Evolutionary conservation across 2,888 invertebrate species (phyloP).

Genomic region (Quadriops clusia): DNA sequence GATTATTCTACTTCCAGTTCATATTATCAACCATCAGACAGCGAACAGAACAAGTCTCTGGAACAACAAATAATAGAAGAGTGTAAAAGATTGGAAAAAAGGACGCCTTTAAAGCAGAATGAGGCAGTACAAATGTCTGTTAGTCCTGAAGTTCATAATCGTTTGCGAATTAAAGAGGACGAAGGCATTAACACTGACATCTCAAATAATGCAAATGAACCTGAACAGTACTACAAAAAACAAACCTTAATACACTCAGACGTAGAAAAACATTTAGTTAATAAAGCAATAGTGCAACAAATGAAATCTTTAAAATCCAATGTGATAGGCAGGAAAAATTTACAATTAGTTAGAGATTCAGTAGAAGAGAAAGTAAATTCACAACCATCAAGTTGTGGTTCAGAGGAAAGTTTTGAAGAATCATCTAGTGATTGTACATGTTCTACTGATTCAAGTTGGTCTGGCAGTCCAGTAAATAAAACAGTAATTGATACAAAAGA

Average conservation of each 20-base stretch:
- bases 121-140: constrained; percentile 1
- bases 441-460: no score
- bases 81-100: constrained; percentile 17
- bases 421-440: no score
- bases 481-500: no score
- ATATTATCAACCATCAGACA: constrained; percentile 34
- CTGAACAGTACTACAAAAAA: no score
- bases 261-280: no score
- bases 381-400: no score
- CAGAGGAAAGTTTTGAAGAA: no score
- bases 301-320: constrained; percentile 22
- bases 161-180: no score
- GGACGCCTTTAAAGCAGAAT: constrained; percentile 2
- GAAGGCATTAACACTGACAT: background rate
- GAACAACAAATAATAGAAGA: constrained; percentile 29
- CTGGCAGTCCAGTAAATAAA: no score
- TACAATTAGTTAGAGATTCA: constrained; percentile 24
- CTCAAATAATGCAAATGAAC: constrained; percentile 2
- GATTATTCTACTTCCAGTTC: constrained; percentile 35
- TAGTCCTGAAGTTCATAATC: no score
- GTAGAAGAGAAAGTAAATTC: no score
- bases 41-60: constrained; percentile 28
- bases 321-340: constrained; percentile 29
- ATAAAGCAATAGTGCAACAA: constrained; percentile 12
- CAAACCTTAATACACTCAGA: no score